Evolutionary conservation across 2,113 vertebrate species (phyloP).

Genomic region (Prietella phreatophila): DNA sequence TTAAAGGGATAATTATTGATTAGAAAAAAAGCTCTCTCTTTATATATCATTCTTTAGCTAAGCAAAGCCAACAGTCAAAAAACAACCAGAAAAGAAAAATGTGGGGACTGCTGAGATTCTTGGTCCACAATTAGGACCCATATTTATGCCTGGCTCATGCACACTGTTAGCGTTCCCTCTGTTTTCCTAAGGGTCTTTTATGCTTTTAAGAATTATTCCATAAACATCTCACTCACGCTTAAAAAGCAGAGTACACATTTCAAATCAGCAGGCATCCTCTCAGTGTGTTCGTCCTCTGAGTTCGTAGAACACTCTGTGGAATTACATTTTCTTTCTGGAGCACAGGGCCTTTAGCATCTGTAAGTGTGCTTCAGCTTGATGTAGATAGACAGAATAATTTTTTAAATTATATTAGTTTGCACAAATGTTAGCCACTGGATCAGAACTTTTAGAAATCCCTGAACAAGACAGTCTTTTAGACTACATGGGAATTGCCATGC

Average conservation of each 20-base stretch:
- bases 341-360: constrained; percentile 1
- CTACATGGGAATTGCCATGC: constrained; percentile 37
- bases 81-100: constrained; percentile 37
- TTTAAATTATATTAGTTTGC: constrained; percentile 3
- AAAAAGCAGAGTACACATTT: constrained; percentile 10
- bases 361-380: constrained; percentile 9
- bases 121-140: constrained; percentile 21
- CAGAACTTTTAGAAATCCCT: not conserved
- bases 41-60: not conserved
- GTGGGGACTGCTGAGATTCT: constrained; percentile 27
- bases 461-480: constrained; percentile 22
- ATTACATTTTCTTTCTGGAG: constrained; percentile 13
- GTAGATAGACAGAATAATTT: not conserved
- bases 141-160: constrained; percentile 39
- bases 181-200: constrained; percentile 16
- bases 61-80: not conserved
- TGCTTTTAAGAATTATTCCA: constrained; percentile 41
- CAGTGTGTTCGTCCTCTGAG: not conserved
- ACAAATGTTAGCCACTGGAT: not conserved
- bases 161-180: constrained; percentile 44
- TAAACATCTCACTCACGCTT: constrained; percentile 47
- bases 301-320: constrained; percentile 21
- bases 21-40: not conserved
- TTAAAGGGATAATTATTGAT: not conserved
- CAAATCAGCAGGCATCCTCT: constrained; percentile 17